Base-by-base conservation (phyloP, 2,113 vertebrate species). In the Apus apus region DNA sequence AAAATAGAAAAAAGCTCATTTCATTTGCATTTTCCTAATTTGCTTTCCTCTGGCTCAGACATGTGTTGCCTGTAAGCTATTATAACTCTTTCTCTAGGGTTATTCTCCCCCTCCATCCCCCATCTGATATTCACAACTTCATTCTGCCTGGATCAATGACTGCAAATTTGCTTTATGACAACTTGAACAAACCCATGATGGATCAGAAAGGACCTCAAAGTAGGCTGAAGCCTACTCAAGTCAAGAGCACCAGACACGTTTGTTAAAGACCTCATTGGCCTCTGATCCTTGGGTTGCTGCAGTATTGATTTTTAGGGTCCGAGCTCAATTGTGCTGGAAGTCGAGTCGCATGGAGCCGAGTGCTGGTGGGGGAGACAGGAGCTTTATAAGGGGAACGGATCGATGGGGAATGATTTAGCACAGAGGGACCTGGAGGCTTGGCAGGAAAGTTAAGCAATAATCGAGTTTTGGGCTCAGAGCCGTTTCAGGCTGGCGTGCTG, bases 231-330 rank as follows among this genome's bases (percentile, higher is more conserved):
- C 90, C 95, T 93, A 78, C 97, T 97, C 94, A 97, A 97, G 96
- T 97, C 97, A 98, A 98, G 97, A 98, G 98, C 98, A 98, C 96
- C 98, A 98, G 98, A 98, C 98, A 98, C 97, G 97, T 98, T 99
- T 98, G 98, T 99, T 98, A 98, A 98, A 98, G 98, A 98, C 98
- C 99, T 98, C 96, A 98, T 98, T 98, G 98, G 99, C 98, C 99
- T 98, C 94, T 98, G 98, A 98, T 98, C 98, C 97, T 85, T 96
- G 98, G 98, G 98, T 98, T 98, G 97, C 97, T 93, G 97, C 60
- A 90, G 94, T 98, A 98, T 99, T 98, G 98, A 98, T 99, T 99
- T 97, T 94, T 83, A 92, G 75, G 97, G 97, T 91, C 94, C 56
- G 70, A 78, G 93, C 98, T 98, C 98, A 98, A 98, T 99, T 98